A percentile compares a stretch with the other conserved stretches of the same genome.
Conservation (phyloP, 2,797 vertebrate species). For the Miichthys miiuy region DNA sequence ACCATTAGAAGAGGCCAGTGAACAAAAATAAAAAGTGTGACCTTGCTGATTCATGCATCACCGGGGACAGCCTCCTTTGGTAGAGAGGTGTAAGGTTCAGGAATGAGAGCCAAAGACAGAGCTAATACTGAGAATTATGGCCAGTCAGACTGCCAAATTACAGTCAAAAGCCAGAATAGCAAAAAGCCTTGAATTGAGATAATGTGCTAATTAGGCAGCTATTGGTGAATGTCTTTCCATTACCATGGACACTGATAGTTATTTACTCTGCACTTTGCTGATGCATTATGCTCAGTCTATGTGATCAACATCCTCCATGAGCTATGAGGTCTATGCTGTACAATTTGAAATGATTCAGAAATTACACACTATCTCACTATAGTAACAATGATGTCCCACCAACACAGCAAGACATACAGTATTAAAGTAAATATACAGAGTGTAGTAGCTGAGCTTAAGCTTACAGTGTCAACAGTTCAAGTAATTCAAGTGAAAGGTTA, state of each 20-base stretch:
- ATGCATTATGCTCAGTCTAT: slow-evolving; percentile 40
- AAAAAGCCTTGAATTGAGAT: slow-evolving; percentile 63
- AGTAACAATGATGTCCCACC: not conserved
- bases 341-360: slow-evolving; percentile 29
- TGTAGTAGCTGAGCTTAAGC: not conserved
- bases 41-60: slow-evolving; percentile 38
- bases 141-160: slow-evolving; percentile 53
- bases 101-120: slow-evolving; percentile 37
- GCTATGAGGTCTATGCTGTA: slow-evolving; percentile 16
- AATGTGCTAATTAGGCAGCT: slow-evolving; percentile 64
- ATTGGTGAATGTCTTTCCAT: slow-evolving; percentile 52
- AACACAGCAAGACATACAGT: not conserved
- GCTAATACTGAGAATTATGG: slow-evolving; percentile 56
- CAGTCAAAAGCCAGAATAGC: slow-evolving; percentile 53
- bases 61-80: slow-evolving; percentile 23
- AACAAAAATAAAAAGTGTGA: slow-evolving; percentile 30
- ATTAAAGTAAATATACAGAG: not conserved
- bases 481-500: not conserved
- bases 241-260: slow-evolving; percentile 56
- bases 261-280: slow-evolving; percentile 57
- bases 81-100: slow-evolving; percentile 36
- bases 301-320: slow-evolving; percentile 18
- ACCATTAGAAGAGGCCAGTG: not conserved
- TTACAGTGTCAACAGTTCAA: not conserved
- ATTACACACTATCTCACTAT: slow-evolving; percentile 13